A percentile compares a stretch with the other conserved stretches of the same genome.
Conservation (phyloP, 2,888 invertebrate species). For the Cremastinae sp. region DNA sequence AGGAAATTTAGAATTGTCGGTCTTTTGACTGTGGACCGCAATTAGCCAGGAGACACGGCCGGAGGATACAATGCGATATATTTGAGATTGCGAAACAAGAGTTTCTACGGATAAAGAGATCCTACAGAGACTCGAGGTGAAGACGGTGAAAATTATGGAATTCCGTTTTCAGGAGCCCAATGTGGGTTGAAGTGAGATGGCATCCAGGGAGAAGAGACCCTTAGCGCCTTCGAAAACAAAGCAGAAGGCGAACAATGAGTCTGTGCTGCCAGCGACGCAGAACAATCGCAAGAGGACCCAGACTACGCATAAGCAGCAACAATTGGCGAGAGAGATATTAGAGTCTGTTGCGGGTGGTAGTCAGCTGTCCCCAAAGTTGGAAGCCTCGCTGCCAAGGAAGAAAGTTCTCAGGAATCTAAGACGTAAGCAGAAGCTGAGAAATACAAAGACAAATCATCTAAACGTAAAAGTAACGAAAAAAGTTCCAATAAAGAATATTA, state of each 20-base stretch:
- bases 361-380: constrained; percentile 75
- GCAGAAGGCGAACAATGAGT: constrained; percentile 78
- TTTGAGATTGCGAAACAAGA: constrained; percentile 22
- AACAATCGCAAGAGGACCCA: constrained; percentile 72
- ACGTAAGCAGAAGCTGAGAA: constrained; percentile 75
- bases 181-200: constrained; percentile 80
- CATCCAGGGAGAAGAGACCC: constrained; percentile 80
- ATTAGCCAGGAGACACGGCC: not conserved
- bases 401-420: constrained; percentile 75
- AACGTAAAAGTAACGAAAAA: constrained; percentile 76
- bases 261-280: constrained; percentile 70
- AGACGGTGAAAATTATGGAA: constrained; percentile 56
- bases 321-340: constrained; percentile 74
- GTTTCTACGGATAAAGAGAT: constrained; percentile 12
- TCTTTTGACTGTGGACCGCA: too few species aligned
- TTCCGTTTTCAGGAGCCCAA: constrained; percentile 77
- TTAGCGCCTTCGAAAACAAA: constrained; percentile 79
- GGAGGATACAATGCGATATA: constrained; percentile 27
- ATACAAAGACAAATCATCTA: constrained; percentile 73
- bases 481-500: constrained; percentile 72
- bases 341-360: constrained; percentile 78
- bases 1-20: too few species aligned
- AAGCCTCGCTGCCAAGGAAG: constrained; percentile 75
- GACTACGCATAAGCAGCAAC: constrained; percentile 69
- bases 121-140: constrained; percentile 13